Base-by-base conservation (phyloP, 2,888 invertebrate genomes). In the Drosophila tanythrix region DNA sequence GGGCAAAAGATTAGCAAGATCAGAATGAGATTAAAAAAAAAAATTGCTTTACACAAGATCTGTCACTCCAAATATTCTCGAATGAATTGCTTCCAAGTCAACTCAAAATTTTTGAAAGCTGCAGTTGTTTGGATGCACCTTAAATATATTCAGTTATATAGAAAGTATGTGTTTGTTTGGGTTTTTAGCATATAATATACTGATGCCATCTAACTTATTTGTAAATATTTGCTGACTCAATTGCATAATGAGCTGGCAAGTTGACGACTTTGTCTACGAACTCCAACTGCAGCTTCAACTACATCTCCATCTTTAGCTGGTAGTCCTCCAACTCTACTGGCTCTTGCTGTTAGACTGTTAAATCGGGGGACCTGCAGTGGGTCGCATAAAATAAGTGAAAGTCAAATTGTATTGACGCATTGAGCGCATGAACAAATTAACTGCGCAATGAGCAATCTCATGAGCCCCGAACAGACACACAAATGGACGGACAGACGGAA, bases 321-420 rank as follows among this genome's bases (percentile, higher is more conserved):
- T 69, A 40, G 64, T 75, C 70, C 76, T 79, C 76, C 27, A 65
- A 11, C 60, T 46, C 21, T 21, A 43, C 21, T 33, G 31, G 35
- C 56, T 59, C 25, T 51, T 29, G 55, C 46, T 55, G 74, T 65
- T 59, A 56, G 55, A 43, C 31, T 25, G 59, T 13, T n/a, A 7
- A 10, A 21, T 25, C 25, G 71, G 33, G 52, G 66, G 60, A 60
- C 66, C 61, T 68, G 81, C 88, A 88, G 64, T 88, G 85, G 88
- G 70, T 80, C 83, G 68, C 81, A 70, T 70, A 70, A 88, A 89
- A 89, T 86, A 88, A 88, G 87, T 88, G 87, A 88, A 88, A 88
- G 87, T 88, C 87, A 88, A 88, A 88, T 90, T 82, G 82, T 88
- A 88, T 88, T 88, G 87, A 88, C 89, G 90, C 87, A 90, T 90